Evolutionary conservation across 2,888 invertebrate genomes (phyloP), one percentile per base, ranked within the genome.

Genomic region (Drosophila acutilabella): DNA sequence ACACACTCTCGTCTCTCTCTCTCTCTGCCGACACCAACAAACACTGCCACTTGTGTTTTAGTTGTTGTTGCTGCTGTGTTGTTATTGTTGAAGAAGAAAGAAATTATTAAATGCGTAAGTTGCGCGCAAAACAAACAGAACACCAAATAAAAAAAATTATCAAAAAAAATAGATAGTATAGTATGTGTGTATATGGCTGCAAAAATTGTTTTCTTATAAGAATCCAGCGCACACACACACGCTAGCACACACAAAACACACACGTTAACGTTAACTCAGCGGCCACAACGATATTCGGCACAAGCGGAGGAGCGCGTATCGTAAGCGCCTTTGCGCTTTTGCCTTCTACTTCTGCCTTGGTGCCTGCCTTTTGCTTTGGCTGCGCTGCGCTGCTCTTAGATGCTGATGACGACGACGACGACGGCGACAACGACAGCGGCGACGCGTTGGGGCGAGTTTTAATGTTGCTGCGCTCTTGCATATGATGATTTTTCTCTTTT

Each of bases 21-120:
- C 57, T 52, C 51, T 60, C 78, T 72, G 73, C 73, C 75, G 78
- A 78, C 78, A 73, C 75, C 78, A 75, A 75, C 75, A 73, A 75
- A 75, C 75, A 75, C 75, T 78, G 64, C 68, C 74, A 68, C 78
- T 78, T 75, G 78, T 78, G 78, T 78, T 73, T 73, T 69, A 68
- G 78, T 78, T 75, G 74, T 73, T 74, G 70, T 58, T 74, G 59
- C 56, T 75, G 51, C 45, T 77, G 56, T 58, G 54, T 53, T 77
- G 56, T 40, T 70, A 36, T 48, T 67, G 51, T 59, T 42, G 36
- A 45, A 33, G 14, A 48, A 50, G 44, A 74, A 74, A 62, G 59
- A 56, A 68, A 76, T 74, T 65, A 78, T 69, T 56, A 74, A 59
- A 54, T 77, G 60, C 73, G 57, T 77, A 48, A 77, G 62, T 68